Base-by-base conservation (phyloP, 2,113 vertebrate genomes). In the Antidorcas marsupialis region DNA sequence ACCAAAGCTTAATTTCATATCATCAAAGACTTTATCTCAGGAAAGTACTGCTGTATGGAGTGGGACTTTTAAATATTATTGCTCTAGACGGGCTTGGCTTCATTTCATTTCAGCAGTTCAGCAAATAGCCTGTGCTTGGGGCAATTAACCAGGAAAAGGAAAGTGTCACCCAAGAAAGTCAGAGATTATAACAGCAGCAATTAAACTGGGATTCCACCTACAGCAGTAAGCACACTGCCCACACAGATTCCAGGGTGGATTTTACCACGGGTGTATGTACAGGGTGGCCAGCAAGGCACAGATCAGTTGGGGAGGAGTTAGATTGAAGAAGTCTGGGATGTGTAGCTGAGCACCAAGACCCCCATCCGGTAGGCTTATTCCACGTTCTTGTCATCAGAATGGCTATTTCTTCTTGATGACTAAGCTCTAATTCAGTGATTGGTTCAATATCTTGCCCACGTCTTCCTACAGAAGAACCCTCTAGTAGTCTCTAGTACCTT, bases 21-120 rank as follows among this genome's bases (percentile, higher is more conserved):
- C 74, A 94, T 50, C 52, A 28, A 91, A 81, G 47, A 84, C 25
- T 97, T 96, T 53, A 85, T 88, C 90, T 96, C 39, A 85, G 87
- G 88, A 93, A 91, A 59, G 28, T 81, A 47, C 45, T 83, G 17
- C 57, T 59, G 9, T 28, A 45, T 74, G 27, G 45, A 74, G 33
- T 93, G 23, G 15, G 57, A 57, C 25, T 97, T 74, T 79, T 85
- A 93, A 97, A 95, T 91, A 84, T 6, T 64, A 30, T 60, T 88
- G 9, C 30, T 78, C 57, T 86, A 2, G 14, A 57, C 30, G 23
- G 43, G 13, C 21, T 85, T 91, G 78, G 12, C 88, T 98, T 88
- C 71, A 33, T 87, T 94, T 90, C 12, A 93, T 87, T 96, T 90
- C 15, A 93, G 86, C 59, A 88, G 53, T 87, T 97, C 95, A 88